phyloP scores from a whole-genome alignment of 2,113 vertebrate genomes.

The Passer domesticus region DNA sequence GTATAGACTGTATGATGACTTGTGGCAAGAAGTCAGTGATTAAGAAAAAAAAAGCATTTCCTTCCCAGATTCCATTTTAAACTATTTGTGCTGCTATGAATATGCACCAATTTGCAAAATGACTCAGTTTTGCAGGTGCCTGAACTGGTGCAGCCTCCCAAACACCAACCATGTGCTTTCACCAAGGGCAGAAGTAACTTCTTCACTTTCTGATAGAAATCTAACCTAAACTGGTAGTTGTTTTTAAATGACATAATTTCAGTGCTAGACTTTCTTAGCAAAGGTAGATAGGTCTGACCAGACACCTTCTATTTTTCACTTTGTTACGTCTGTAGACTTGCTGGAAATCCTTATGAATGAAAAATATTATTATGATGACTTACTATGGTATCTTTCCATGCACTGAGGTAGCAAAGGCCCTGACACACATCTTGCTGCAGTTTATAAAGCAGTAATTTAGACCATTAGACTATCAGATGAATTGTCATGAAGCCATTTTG shows the following conservation, averaged over 20 bases:
- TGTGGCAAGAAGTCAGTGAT: not conserved
- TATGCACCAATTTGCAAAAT: not conserved
- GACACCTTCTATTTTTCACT: not conserved
- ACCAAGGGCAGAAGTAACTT: not conserved
- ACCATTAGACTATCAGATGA: not conserved
- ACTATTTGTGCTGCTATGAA: not conserved
- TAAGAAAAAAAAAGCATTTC: not conserved
- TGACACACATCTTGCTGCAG: not conserved
- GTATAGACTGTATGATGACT: not conserved
- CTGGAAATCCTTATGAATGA: not conserved
- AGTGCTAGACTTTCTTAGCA: not conserved
- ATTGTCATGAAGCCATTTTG: not conserved
- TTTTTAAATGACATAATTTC: not conserved
- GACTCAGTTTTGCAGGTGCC: not conserved
- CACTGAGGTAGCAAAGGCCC: not conserved
- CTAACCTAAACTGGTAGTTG: not conserved
- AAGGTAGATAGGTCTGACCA: not conserved
- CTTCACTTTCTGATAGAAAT: not conserved
- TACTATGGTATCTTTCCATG: not conserved
- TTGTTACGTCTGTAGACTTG: not conserved
- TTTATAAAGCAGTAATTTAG: slow-evolving; percentile 3
- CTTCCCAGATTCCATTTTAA: not conserved
- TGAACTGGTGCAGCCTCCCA: not conserved
- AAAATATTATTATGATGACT: not conserved
- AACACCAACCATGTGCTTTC: not conserved